Percentiles rank a stretch among this genome's conserved stretches.
phyloP scores from a whole-genome alignment of 2,888 invertebrate species.

The Agrochola lychnidis region DNA sequence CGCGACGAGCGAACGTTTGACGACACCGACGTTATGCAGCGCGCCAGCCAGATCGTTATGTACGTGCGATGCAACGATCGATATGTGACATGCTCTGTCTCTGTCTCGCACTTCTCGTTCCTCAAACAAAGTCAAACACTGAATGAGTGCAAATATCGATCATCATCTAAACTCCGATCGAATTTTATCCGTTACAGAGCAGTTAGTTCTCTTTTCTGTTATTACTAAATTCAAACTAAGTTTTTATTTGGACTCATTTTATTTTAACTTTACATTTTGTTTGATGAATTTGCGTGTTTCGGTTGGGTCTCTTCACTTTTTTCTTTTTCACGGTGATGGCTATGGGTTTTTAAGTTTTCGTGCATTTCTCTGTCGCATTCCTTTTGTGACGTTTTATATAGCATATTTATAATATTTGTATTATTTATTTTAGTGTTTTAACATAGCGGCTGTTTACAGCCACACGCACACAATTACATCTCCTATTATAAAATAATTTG shows the following conservation, averaged over 20 bases:
- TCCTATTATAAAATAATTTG: slow-evolving; percentile 37
- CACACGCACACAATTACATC: slow-evolving; percentile 58
- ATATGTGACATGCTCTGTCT: slow-evolving; percentile 69
- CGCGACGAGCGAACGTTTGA: slow-evolving; percentile 92
- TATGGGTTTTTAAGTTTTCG: slow-evolving; percentile 81
- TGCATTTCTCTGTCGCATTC: slow-evolving; percentile 71
- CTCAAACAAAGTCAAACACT: slow-evolving; percentile 79
- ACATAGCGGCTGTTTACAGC: slow-evolving; percentile 47
- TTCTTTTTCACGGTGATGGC: slow-evolving; percentile 83
- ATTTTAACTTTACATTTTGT: slow-evolving; percentile 74
- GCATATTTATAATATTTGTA: slow-evolving; percentile 54
- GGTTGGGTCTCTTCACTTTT: slow-evolving; percentile 77
- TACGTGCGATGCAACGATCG: slow-evolving; percentile 88
- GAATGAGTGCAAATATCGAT: slow-evolving; percentile 54
- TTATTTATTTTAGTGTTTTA: slow-evolving; percentile 45
- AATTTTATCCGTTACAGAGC: slow-evolving; percentile 3
- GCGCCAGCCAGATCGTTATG: slow-evolving; percentile 97
- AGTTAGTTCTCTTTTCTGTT: slow-evolving; percentile 30
- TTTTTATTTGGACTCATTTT: slow-evolving; percentile 61
- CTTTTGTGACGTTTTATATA: slow-evolving; percentile 72
- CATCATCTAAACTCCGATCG: not conserved
- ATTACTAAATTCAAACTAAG: slow-evolving; percentile 5
- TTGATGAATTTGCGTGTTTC: slow-evolving; percentile 83
- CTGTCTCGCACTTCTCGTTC: slow-evolving; percentile 76
- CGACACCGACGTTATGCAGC: slow-evolving; percentile 95